Evolutionary conservation across 2,113 vertebrate species (phyloP).

Genomic region (Chinchilla lanigera): DNA sequence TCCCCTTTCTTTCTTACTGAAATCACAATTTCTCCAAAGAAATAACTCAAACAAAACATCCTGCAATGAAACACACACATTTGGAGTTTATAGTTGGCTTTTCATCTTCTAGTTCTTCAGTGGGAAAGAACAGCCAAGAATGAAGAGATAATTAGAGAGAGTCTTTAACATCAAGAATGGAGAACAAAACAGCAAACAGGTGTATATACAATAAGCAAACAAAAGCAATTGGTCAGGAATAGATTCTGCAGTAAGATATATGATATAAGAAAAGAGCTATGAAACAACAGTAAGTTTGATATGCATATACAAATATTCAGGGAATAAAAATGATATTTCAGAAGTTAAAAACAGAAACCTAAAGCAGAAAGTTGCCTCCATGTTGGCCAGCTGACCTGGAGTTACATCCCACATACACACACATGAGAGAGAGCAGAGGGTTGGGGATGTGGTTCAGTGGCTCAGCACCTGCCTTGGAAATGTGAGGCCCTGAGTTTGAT

Average conservation of each 20-base stretch:
- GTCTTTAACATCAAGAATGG: not conserved
- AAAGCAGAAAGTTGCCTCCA: not conserved
- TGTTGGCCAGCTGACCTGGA: not conserved
- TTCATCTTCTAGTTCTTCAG: slow-evolving; percentile 11
- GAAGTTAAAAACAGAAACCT: not conserved
- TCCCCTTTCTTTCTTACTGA: not conserved
- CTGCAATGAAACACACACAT: not conserved
- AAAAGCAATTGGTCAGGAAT: not conserved
- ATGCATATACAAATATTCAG: not conserved
- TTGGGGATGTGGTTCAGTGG: too few species aligned
- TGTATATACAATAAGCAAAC: not conserved
- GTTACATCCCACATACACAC: not conserved
- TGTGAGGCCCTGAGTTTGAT: too few species aligned
- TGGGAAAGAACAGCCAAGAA: not conserved
- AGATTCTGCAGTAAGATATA: not conserved
- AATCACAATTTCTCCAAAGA: not conserved
- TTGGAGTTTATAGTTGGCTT: not conserved
- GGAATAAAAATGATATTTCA: not conserved
- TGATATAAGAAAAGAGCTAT: not conserved
- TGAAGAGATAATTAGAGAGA: not conserved
- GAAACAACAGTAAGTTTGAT: not conserved
- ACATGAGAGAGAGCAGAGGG: not conserved
- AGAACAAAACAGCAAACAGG: not conserved
- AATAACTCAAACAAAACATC: not conserved
- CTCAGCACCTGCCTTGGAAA: too few species aligned